A percentile compares a stretch with the other conserved stretches of the same genome.
phyloP scores from a whole-genome alignment of 2,797 vertebrate species.

The Phrynocephalus vlangalii region DNA sequence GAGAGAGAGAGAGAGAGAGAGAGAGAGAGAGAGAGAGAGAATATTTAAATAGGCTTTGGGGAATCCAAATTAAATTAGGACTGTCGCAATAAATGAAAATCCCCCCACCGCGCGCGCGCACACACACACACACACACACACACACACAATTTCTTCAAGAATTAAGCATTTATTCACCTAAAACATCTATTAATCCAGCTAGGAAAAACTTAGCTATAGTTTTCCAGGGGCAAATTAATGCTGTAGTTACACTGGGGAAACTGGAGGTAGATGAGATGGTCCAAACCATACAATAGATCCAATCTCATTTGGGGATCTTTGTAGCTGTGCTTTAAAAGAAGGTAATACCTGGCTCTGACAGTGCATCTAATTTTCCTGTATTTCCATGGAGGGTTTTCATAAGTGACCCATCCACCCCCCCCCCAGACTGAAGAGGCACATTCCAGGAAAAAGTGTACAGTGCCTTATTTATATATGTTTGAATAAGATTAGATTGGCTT shows the following conservation, averaged over 20 bases:
- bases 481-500: background rate
- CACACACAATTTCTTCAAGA: background rate
- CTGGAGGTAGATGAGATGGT: background rate
- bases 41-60: background rate
- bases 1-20: too few relatives aligned
- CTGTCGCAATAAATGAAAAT: background rate
- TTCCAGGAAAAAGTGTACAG: background rate
- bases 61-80: background rate
- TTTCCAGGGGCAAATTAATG: background rate
- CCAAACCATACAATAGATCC: background rate
- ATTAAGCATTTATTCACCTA: background rate
- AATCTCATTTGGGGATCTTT: background rate
- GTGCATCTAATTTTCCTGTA: background rate
- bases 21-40: too few relatives aligned
- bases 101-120: accelerated
- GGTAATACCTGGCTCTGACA: background rate
- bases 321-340: background rate
- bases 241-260: background rate
- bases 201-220: background rate
- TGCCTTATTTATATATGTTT: background rate
- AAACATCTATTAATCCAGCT: background rate
- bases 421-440: background rate
- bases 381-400: background rate
- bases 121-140: too few relatives aligned
- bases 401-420: background rate